A percentile compares a stretch with the other conserved stretches of the same genome.
Conservation (phyloP, 1,140 invertebrate species). For the Hylaeus volcanicus region DNA sequence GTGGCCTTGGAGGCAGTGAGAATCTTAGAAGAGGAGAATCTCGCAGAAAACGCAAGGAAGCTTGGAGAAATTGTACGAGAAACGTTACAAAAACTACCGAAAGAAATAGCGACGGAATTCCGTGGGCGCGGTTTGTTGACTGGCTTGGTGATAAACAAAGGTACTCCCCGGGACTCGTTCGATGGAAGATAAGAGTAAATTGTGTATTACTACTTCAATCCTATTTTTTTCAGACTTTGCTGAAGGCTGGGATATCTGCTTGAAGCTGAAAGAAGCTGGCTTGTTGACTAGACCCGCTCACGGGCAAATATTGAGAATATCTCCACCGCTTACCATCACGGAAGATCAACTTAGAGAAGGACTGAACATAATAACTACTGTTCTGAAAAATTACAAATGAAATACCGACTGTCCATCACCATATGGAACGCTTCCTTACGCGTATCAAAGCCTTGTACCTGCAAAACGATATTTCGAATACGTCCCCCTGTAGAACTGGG, state of each 20-base stretch:
- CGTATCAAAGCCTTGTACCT: not conserved
- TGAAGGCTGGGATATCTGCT: slow-evolving; percentile 86
- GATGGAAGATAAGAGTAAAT: not conserved
- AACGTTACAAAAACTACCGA: slow-evolving; percentile 83
- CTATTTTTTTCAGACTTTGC: slow-evolving; percentile 81
- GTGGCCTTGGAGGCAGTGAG: slow-evolving; percentile 83
- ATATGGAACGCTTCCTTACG: not conserved
- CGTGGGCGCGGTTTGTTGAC: slow-evolving; percentile 89
- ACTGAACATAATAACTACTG: slow-evolving; percentile 79
- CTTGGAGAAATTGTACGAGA: slow-evolving; percentile 85
- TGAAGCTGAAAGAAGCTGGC: slow-evolving; percentile 85
- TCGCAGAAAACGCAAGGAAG: slow-evolving; percentile 86
- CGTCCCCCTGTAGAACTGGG: too few relatives aligned
- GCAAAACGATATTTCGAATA: too few relatives aligned
- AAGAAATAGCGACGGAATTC: slow-evolving; percentile 84
- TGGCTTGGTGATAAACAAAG: slow-evolving; percentile 87
- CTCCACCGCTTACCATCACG: slow-evolving; percentile 87
- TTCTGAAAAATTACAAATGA: slow-evolving; percentile 47
- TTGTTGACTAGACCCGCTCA: slow-evolving; percentile 90
- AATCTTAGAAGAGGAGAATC: slow-evolving; percentile 87
- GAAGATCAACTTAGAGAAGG: slow-evolving; percentile 84
- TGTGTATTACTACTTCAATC: not conserved
- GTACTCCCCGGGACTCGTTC: slow-evolving; percentile 73
- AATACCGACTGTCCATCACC: not conserved
- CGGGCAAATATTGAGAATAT: slow-evolving; percentile 87